Evolutionary conservation across 2,113 vertebrate genomes (phyloP), one percentile per base, ranked within the genome.

Genomic region (Cephalopholis sonnerati): DNA sequence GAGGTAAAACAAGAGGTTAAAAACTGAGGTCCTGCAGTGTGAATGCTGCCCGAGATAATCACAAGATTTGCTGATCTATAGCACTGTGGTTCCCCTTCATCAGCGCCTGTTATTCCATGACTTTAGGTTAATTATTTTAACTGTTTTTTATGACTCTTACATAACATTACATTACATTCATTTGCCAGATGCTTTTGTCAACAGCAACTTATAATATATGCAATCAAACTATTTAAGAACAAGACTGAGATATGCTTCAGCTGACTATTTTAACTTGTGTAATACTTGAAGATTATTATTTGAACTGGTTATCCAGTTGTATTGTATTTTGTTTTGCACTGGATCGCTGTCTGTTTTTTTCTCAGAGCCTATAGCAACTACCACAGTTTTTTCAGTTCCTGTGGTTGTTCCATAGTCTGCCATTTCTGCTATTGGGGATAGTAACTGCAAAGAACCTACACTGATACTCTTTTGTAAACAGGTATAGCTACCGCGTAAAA

Each of bases 21-120:
- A 29, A 17, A 10, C 1, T 29, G 5, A 22, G 36, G 6, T 7
- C 20, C 8, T 54, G 63, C 18, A 50, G 32, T 39, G 9, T 48
- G 8, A 74, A 64, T 16, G 53, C 57, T 59, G 63, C 78, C 12
- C 13, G 3, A 73, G 69, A 70, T 11, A 50, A 72, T 55, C n/a
- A 20, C 54, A 75, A 29, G 0, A 25, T 63, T 27, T 44, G 7
- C 6, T 51, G 1, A 39, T 44, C 18, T 17, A 61, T 20, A 57
- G n/a, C 57, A 27, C 54, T 69, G 64, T 25, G 48, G 32, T 63
- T 68, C 64, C 53, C 11, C 4, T 57, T 29, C 13, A 18, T 20
- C 3, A 2, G 11, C 15, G 6, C 18, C 41, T 44, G 41, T 44
- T 44, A 36, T 44, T 44, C 9, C 41, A 11, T 9, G 8, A 44